Base-by-base conservation (phyloP, 2,113 vertebrate genomes). In the Ailuropoda melanoleuca region DNA sequence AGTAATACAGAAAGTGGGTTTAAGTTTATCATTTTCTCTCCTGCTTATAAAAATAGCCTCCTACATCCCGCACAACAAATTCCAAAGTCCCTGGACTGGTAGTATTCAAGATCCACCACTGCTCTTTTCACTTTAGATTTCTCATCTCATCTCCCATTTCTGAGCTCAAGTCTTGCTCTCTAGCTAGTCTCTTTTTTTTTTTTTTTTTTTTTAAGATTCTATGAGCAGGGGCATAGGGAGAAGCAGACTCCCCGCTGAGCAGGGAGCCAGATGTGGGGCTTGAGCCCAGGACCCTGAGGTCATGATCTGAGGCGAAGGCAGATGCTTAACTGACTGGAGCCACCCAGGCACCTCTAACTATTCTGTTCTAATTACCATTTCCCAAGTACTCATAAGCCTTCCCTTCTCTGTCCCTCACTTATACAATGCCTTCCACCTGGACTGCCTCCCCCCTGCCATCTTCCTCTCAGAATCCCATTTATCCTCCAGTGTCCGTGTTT, bases 41-140 rank as follows among this genome's bases (percentile, higher is more conserved):
- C n/a, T 82, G 23, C 46, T 93, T 96, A 37, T 68, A 81, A 87
- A 93, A 19, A 72, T 55, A 92, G 8, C 62, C 77, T 97, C 46
- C 78, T 82, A 89, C 17, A 53, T 72, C 29, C 56, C 66, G 80
- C 23, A 90, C 48, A 93, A 84, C n/a, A 88, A 84, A 84, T 9
- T 88, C 68, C 83, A 94, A 92, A 92, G 31, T 88, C 18, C 39
- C 55, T 86, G 37, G 3, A 92, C 53, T 62, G 21, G 14, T 60
- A 74, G 74, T 46, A 83, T 29, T 50, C 23, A 43, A 88, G 60
- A 84, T 53, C 11, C 19, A 90, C 17, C 10, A n/a, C 26, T 37
- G 23, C 74, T 93, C 66, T 84, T 88, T 68, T 21, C 43, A 62
- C 1, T 62, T 24, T 37, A 21, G 64, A 74, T 84, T 88, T 88